These are phyloP conservation scores for Beris chalybata DNA, from an alignment of 2,888 invertebrate genomes.

Conservation along the genomic window DNA sequence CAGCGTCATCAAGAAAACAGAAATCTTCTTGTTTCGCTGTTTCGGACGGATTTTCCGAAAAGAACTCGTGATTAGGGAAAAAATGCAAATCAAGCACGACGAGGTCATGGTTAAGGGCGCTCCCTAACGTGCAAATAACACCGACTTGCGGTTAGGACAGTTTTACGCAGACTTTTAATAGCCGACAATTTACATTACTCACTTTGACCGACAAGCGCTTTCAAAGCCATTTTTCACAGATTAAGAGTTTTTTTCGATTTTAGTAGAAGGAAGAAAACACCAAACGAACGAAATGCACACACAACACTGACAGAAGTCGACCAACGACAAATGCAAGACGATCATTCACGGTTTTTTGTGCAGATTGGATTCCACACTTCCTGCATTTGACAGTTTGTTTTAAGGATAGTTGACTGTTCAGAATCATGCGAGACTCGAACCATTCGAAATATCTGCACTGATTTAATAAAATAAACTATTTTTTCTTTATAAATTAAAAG, in stretches of 20 bases:
- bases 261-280: not conserved
- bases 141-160: not conserved
- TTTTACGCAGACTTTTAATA: not conserved
- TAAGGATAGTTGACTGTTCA: not conserved
- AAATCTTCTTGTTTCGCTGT: no score
- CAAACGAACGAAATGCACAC: slow-evolving; percentile 20
- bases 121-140: not conserved
- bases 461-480: no score
- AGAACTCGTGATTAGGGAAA: no score
- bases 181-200: slow-evolving; percentile 57
- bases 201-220: slow-evolving; percentile 86
- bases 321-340: not conserved
- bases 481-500: not conserved
- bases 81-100: not conserved
- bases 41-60: no score
- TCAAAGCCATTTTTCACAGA: slow-evolving; percentile 71
- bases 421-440: no score
- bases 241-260: not conserved
- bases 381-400: not conserved
- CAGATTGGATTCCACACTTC: not conserved
- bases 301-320: slow-evolving; percentile 10
- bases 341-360: no score
- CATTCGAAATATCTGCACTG: no score
- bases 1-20: no score
- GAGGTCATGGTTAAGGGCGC: slow-evolving; percentile 4